A percentile compares a stretch with the other conserved stretches of the same genome.
Evolutionary conservation across 2,888 invertebrate genomes (phyloP).

Genomic region (Catonia carolina): DNA sequence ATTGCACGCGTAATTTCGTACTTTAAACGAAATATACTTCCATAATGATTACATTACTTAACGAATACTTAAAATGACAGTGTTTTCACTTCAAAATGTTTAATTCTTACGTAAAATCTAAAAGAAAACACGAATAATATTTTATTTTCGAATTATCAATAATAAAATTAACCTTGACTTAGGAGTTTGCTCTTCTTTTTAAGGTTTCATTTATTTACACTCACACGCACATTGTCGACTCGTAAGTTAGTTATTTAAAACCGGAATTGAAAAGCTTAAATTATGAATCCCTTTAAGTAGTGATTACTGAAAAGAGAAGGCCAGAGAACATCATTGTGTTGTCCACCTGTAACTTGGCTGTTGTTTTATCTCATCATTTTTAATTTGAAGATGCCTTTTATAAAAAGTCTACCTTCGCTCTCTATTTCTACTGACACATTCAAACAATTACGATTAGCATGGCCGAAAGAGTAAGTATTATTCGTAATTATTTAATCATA

Average conservation of each 20-base stretch:
- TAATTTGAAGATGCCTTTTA: constrained; percentile 17
- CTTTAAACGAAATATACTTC: no score
- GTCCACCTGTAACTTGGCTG: no score
- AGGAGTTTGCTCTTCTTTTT: neutral
- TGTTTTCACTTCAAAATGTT: no score
- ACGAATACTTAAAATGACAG: no score
- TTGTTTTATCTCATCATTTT: no score
- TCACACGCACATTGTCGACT: neutral
- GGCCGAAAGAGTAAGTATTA: constrained; percentile 26
- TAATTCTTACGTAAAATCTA: no score
- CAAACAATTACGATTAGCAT: constrained; percentile 20
- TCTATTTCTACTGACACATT: constrained; percentile 24
- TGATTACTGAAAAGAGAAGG: no score
- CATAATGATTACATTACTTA: no score
- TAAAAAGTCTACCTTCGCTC: constrained; percentile 21
- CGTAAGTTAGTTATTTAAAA: constrained; percentile 12
- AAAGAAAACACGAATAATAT: no score
- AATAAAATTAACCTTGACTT: constrained; percentile 15
- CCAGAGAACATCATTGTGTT: no score
- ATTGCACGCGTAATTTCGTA: no score
- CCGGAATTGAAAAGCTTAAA: constrained; percentile 6
- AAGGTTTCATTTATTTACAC: neutral
- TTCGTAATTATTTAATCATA: no score
- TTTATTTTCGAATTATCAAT: neutral
- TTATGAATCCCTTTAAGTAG: constrained; percentile 9